Evolutionary conservation across 2,888 invertebrate species (phyloP).

Genomic region (Dugesia japonica): DNA sequence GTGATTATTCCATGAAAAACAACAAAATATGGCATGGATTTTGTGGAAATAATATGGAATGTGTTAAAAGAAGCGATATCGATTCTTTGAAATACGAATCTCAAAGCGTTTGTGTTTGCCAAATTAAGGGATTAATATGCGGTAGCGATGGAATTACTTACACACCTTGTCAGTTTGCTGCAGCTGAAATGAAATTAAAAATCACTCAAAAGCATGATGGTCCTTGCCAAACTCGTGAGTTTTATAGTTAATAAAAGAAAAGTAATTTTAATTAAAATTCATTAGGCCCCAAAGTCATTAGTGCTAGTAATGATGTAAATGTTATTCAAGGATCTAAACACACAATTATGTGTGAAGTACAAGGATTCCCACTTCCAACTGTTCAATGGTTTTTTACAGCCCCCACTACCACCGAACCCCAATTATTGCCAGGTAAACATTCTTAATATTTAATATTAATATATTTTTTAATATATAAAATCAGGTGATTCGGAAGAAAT

Average conservation of each 20-base stretch:
- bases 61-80: slow-evolving; percentile 25
- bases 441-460: not conserved
- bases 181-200: not conserved
- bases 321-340: slow-evolving; percentile 27
- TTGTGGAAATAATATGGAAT: slow-evolving; percentile 31
- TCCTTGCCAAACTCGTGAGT: slow-evolving; percentile 28
- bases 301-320: not conserved
- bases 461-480: not conserved
- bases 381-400: slow-evolving; percentile 30
- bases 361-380: slow-evolving; percentile 30
- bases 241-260: not conserved
- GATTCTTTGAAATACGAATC: not conserved
- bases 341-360: slow-evolving; percentile 26
- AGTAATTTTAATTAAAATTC: too few species aligned
- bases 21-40: slow-evolving; percentile 21
- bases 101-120: slow-evolving; percentile 28
- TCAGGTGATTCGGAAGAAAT: slow-evolving; percentile 30
- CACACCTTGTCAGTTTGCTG: slow-evolving; percentile 13
- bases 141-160: slow-evolving; percentile 31
- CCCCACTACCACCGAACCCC: not conserved
- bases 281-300: slow-evolving; percentile 33
- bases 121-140: slow-evolving; percentile 28
- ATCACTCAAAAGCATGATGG: slow-evolving; percentile 11
- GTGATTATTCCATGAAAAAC: not conserved
- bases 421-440: slow-evolving; percentile 25